A percentile compares a stretch with the other conserved stretches of the same genome.
Evolutionary conservation across 2,888 invertebrate genomes (phyloP).

Genomic region (Cryptocephalus moraei): DNA sequence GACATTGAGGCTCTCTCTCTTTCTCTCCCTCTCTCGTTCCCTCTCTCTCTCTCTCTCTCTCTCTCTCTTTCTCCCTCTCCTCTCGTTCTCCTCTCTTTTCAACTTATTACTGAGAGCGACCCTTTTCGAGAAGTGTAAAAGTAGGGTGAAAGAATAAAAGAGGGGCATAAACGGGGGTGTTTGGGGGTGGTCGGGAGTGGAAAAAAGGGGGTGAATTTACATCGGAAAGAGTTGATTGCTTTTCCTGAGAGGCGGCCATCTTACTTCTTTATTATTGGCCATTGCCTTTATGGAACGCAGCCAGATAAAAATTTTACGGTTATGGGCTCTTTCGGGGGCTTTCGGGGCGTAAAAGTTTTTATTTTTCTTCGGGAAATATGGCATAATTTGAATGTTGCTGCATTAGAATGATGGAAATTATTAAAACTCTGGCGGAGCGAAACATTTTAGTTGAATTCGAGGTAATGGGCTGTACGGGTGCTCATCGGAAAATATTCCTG

Average conservation of each 20-base stretch:
- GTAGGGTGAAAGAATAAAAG: conserved; percentile 40
- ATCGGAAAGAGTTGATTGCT: conserved; percentile 40
- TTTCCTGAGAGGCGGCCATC: conserved; percentile 35
- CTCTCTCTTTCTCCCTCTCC: conserved; percentile 5
- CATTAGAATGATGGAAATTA: too few relatives aligned
- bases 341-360: conserved; percentile 3
- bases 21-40: conserved; percentile 6
- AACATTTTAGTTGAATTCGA: too few relatives aligned
- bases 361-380: conserved; percentile 2
- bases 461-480: too few relatives aligned
- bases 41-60: conserved; percentile 3
- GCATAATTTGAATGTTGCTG: too few relatives aligned
- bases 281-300: conserved; percentile 24
- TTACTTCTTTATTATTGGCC: conserved; percentile 37
- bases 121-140: conserved; percentile 35
- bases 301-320: conserved; percentile 14
- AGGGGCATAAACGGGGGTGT: conserved; percentile 34
- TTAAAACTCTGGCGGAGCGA: too few relatives aligned
- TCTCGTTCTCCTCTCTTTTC: conserved; percentile 6
- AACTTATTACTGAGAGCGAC: conserved; percentile 18
- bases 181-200: conserved; percentile 28
- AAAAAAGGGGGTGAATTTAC: conserved; percentile 34
- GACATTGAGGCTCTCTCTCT: conserved; percentile 17
- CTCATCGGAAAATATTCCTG: too few relatives aligned
- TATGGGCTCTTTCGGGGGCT: conserved; percentile 4